Conservation (phyloP, 2,113 vertebrate species). For the Calidris pugnax region DNA sequence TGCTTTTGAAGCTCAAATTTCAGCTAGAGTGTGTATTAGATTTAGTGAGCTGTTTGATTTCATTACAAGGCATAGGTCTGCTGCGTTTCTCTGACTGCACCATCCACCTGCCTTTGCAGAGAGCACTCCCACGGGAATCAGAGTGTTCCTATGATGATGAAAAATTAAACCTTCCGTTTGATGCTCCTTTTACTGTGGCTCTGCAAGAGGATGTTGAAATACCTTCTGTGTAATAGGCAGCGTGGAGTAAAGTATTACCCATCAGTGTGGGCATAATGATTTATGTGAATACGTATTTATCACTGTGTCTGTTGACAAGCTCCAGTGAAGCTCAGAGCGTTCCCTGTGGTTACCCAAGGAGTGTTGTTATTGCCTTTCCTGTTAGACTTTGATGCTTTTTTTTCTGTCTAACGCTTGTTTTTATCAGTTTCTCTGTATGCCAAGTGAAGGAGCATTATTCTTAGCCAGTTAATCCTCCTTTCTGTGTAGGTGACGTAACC, state of each 20-base stretch:
- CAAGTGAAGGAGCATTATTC: background rate
- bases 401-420: background rate
- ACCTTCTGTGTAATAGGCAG: background rate
- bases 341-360: background rate
- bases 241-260: constrained; percentile 1
- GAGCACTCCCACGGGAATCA: background rate
- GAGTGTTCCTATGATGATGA: background rate
- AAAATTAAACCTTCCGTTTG: constrained; percentile 52
- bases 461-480: background rate
- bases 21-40: background rate
- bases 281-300: constrained; percentile 38
- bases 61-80: constrained; percentile 20
- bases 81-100: background rate
- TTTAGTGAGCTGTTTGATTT: constrained; percentile 57
- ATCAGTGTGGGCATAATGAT: background rate
- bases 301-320: background rate
- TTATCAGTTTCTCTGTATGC: background rate
- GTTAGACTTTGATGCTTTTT: background rate
- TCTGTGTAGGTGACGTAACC: background rate
- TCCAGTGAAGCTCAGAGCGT: background rate
- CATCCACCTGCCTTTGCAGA: constrained; percentile 38
- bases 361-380: background rate
- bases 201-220: background rate
- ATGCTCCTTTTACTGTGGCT: constrained; percentile 33
- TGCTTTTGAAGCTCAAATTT: constrained; percentile 43